Base-by-base conservation (phyloP, 2,888 invertebrate genomes). In the Melinopterus prodromus region DNA sequence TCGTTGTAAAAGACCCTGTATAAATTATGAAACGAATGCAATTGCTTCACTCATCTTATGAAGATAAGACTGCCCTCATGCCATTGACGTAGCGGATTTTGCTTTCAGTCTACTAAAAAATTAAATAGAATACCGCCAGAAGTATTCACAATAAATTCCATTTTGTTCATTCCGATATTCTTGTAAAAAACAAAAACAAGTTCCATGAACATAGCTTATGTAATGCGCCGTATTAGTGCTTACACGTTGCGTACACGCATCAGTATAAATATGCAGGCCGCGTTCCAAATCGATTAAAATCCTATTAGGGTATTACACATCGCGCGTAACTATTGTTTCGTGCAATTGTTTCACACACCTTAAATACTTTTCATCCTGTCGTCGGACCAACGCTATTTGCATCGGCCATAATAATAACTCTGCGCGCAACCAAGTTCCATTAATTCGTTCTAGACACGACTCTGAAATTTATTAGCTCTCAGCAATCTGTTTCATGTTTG, bases 371-470 rank as follows among this genome's bases (percentile, higher is more conserved):
- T 53, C 53, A 12, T 53, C 53, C 9, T 53, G 53, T 53, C 53
- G 53, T 53, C 53, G 53, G 53, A 7, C 53, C 53, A 53, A 4
- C 53, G 53, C 53, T 12, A 53, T 53, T 53, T 53, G 53, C 53
- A 53, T 53, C 53, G 53, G 12, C 53, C 2, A 53, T 53, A 53
- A 53, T 53, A 53, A 53, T 53, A 53, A 53, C 53, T 53, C 53
- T 53, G 7, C 53, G 53, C 2, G 53, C 53, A 53, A 9, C 26
- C 26, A 26, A 12, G 53, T 53, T 53, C 53, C 53, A 53, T 53
- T 53, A 53, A 53, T 53, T 53, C 53, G 53, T 53, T 53, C 53
- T 53, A 53, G 53, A 53, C 53, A 53, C 53, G 53, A 53, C 53
- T 53, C 53, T 7, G 53, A 53, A 53, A 53, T 53, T 53, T 53